phyloP scores from a whole-genome alignment of 2,888 invertebrate species.

The Calameuta idolon region DNA sequence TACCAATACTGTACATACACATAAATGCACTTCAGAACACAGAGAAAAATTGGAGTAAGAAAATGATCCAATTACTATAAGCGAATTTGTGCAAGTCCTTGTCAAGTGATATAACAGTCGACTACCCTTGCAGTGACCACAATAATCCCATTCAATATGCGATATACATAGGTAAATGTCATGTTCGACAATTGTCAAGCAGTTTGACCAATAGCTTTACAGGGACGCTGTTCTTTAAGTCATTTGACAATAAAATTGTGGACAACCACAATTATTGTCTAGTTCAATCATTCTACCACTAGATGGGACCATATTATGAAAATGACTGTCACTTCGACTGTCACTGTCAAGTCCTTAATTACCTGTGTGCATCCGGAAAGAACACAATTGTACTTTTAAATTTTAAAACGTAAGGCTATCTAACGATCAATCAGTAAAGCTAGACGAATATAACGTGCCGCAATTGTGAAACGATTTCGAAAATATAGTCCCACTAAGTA shows the following conservation, averaged over 20 bases:
- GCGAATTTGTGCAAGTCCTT: background rate
- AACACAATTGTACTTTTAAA: background rate
- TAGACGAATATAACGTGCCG: background rate
- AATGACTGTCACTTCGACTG: background rate
- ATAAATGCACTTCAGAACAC: background rate
- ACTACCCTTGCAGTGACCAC: background rate
- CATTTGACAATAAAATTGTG: too few relatives aligned
- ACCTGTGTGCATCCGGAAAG: background rate
- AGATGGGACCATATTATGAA: background rate
- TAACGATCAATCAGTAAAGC: background rate
- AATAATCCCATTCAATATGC: background rate
- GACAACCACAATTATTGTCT: background rate
- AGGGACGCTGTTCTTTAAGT: background rate
- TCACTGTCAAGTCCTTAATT: background rate
- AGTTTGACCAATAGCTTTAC: background rate
- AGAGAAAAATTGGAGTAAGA: background rate
- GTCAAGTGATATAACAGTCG: background rate
- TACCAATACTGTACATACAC: background rate
- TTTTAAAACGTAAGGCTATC: background rate
- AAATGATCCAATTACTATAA: background rate
- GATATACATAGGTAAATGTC: background rate
- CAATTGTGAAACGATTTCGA: background rate
- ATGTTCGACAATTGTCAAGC: background rate
- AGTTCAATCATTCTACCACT: background rate
- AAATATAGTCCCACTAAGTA: background rate